Evolutionary conservation across 1,140 invertebrate species (phyloP).

Genomic region (Panonychus citri): DNA sequence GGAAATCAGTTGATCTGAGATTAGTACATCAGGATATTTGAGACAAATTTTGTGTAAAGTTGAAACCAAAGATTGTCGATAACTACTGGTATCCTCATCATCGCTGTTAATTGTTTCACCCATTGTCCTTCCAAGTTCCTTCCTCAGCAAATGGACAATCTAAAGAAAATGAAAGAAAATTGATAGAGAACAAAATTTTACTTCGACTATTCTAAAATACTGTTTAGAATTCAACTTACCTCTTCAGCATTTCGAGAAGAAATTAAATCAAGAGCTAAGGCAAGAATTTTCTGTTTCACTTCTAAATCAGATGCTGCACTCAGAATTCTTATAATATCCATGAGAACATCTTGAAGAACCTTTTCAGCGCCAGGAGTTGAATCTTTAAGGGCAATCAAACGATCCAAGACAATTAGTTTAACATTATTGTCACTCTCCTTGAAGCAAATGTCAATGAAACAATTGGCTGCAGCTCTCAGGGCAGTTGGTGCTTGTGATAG

Average conservation of each 20-base stretch:
- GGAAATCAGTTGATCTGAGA: slow-evolving; percentile 10
- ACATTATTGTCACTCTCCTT: slow-evolving; percentile 99
- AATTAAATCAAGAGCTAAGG: slow-evolving; percentile 67
- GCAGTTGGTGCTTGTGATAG: slow-evolving; percentile 86
- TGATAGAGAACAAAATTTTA: slow-evolving; percentile 9
- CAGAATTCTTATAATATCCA: slow-evolving; percentile 89
- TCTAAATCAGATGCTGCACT: slow-evolving; percentile 60
- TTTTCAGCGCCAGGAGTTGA: slow-evolving; percentile 57
- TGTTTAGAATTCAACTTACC: slow-evolving; percentile 21
- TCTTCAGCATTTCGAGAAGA: slow-evolving; percentile 82
- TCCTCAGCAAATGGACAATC: slow-evolving; percentile 78
- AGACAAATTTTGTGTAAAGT: slow-evolving; percentile 86
- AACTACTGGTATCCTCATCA: slow-evolving; percentile 75
- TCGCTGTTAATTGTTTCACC: slow-evolving; percentile 48
- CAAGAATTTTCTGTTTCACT: slow-evolving; percentile 37
- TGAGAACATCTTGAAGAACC: slow-evolving; percentile 85
- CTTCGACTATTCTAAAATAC: background rate
- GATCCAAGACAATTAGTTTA: slow-evolving; percentile 89
- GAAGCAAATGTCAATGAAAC: slow-evolving; percentile 93
- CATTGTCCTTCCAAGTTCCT: slow-evolving; percentile 76
- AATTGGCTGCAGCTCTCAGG: slow-evolving; percentile 84
- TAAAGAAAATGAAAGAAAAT: slow-evolving; percentile 14
- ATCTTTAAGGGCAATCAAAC: slow-evolving; percentile 66
- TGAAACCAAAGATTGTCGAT: slow-evolving; percentile 77
- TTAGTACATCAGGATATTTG: slow-evolving; percentile 79